Evolutionary conservation across 2,797 vertebrate species (phyloP), one percentile per base, ranked within the genome.

Genomic region (Danio albolineatus): DNA sequence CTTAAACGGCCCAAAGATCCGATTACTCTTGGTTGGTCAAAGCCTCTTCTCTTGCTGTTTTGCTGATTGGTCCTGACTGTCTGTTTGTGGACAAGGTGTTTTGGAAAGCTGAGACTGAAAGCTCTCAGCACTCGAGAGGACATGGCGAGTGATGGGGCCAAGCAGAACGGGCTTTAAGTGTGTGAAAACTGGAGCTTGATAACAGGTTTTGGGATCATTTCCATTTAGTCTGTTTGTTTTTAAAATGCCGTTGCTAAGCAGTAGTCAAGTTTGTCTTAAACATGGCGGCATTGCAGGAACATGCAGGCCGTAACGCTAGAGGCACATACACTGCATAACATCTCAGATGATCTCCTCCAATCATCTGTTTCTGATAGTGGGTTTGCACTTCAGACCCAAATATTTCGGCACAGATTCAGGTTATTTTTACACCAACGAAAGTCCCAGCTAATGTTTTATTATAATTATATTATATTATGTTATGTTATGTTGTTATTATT

Each of bases 121-220:
- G 86, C 90, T 93, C 91, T 95, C 92, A 93, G 86, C 91, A 89
- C 90, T 91, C 83, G 66, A 87, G 89, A 93, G 89, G 89, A 92
- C 94, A 96, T 91, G 92, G 94, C 92, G 92, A 94, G 88, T 94
- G 93, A 95, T 90, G 88, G 90, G 92, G 90, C 87, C 41, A 92
- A 93, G 91, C 93, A 92, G 93, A 93, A 93, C 89, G 88, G 88
- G 86, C 88, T 90, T 89, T 89, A 89, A 94, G 93, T 93, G 93
- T 93, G 90, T 93, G 93, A 94, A 95, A 95, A 91, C 90, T 82
- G 82, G 87, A 87, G 89, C 86, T 91, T 90, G 93, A 93, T 94
- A 96, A 95, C 94, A 95, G 94, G 84, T 93, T 94, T 94, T 94
- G 94, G 95, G 92, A 94, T 86, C 80, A 69, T 85, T 89, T 94